Conservation (phyloP, 2,113 vertebrate genomes). For the Passerina amoena region DNA sequence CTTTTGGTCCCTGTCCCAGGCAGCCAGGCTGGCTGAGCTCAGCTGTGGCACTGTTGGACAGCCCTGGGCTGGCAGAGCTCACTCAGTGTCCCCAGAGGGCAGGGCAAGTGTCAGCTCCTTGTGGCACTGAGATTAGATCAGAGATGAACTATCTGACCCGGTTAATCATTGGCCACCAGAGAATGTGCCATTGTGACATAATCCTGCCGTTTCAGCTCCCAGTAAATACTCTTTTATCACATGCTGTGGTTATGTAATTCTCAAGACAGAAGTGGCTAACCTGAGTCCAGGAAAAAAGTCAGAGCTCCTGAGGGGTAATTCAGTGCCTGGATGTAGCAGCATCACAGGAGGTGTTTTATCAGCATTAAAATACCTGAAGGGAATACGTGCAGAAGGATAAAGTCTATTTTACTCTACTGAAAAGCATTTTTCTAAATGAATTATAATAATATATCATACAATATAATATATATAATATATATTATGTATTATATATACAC, state of each 20-base stretch:
- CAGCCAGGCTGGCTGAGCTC: accelerated
- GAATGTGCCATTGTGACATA: not conserved
- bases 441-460: too few relatives aligned
- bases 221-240: not conserved
- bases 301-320: not conserved
- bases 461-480: too few relatives aligned
- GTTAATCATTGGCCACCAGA: not conserved
- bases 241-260: not conserved
- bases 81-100: not conserved
- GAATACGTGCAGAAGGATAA: not conserved
- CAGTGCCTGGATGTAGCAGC: not conserved
- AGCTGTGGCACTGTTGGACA: not conserved
- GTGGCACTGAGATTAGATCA: not conserved
- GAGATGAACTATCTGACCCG: not conserved
- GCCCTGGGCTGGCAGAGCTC: too few relatives aligned
- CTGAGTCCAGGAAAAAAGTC: not conserved
- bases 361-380: not conserved
- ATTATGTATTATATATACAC: too few relatives aligned
- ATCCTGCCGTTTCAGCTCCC: not conserved
- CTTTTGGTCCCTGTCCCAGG: accelerated
- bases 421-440: not conserved
- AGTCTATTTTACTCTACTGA: not conserved
- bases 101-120: not conserved
- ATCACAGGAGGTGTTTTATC: not conserved
- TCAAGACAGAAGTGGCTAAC: not conserved